Evolutionary conservation across 2,113 vertebrate species (phyloP).

Genomic region (Rousettus leschenaultii): DNA sequence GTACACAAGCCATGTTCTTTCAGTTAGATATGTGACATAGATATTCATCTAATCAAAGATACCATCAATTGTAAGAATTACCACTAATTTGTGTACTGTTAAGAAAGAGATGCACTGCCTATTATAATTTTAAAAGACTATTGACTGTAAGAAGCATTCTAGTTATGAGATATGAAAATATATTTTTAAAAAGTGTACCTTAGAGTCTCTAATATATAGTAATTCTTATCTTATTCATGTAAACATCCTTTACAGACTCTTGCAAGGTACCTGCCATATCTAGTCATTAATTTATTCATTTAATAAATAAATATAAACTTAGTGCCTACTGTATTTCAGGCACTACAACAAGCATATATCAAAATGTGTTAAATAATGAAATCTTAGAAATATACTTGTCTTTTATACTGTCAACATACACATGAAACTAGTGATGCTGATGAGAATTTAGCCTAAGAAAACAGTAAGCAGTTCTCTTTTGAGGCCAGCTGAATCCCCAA

Average conservation of each 20-base stretch:
- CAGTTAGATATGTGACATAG: not conserved
- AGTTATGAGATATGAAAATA: not conserved
- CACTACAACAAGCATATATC: not conserved
- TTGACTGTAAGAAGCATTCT: not conserved
- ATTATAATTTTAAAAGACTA: not conserved
- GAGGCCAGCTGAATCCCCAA: not conserved
- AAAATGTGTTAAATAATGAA: not conserved
- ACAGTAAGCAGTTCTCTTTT: not conserved
- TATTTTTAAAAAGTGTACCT: not conserved
- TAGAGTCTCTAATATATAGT: not conserved
- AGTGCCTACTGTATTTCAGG: not conserved
- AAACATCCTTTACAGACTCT: not conserved
- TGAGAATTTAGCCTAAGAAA: not conserved
- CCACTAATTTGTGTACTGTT: not conserved
- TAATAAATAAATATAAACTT: not conserved
- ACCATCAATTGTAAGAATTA: not conserved
- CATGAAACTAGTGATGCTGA: not conserved
- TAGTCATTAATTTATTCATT: not conserved
- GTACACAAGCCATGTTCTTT: not conserved
- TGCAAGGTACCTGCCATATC: not conserved
- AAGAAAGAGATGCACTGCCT: not conserved
- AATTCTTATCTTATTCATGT: not conserved
- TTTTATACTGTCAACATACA: not conserved
- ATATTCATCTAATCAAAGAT: not conserved
- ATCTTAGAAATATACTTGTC: not conserved